A percentile compares a stretch with the other conserved stretches of the same genome.
phyloP scores from a whole-genome alignment of 1,140 invertebrate genomes.

The Drosophila mojavensis region DNA sequence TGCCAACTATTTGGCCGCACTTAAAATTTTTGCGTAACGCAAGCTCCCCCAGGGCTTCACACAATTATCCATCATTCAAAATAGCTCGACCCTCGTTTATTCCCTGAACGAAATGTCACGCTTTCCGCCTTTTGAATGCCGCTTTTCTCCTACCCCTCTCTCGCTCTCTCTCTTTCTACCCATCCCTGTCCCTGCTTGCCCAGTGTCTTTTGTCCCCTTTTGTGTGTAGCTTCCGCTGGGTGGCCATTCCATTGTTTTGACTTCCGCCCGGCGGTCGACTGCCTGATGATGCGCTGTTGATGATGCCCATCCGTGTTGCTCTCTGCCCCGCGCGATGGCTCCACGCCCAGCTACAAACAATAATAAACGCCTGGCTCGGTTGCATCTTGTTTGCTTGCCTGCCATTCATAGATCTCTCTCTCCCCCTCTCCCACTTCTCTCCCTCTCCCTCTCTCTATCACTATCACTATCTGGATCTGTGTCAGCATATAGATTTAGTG shows the following conservation, averaged over 20 bases:
- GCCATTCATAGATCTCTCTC: conserved; percentile 39
- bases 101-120: conserved; percentile 32
- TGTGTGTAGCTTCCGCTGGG: conserved; percentile 42
- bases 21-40: conserved; percentile 39
- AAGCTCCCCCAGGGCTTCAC: conserved; percentile 20
- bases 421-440: too few relatives aligned
- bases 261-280: conserved; percentile 57
- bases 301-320: conserved; percentile 34
- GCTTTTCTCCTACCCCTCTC: not conserved
- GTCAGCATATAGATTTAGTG: conserved; percentile 56
- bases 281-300: conserved; percentile 38
- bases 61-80: conserved; percentile 54
- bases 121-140: conserved; percentile 38
- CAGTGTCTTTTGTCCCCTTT: conserved; percentile 3
- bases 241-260: conserved; percentile 63
- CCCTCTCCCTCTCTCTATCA: too few relatives aligned
- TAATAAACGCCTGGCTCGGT: conserved; percentile 61
- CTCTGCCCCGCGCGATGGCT: conserved; percentile 35
- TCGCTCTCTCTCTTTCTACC: not conserved
- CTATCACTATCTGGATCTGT: conserved; percentile 51
- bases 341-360: conserved; percentile 59
- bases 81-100: conserved; percentile 20
- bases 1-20: conserved; percentile 39
- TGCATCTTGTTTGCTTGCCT: conserved; percentile 58
- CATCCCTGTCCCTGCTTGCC: not conserved